Evolutionary conservation across 2,797 vertebrate species (phyloP), one percentile per base, ranked within the genome.

Genomic region (Malacoctenus gilli): DNA sequence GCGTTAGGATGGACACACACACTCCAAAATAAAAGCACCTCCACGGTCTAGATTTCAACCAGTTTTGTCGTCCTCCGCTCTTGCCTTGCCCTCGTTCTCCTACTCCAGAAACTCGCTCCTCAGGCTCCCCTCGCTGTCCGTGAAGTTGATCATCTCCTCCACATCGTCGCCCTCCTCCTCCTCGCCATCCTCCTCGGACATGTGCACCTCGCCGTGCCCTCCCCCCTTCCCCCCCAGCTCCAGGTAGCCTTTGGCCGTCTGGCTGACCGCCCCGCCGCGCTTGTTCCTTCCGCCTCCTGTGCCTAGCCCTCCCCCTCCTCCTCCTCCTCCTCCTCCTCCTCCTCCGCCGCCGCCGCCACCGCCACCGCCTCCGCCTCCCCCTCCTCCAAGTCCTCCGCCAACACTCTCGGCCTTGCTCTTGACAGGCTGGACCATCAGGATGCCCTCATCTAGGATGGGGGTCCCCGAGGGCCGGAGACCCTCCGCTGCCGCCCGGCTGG

Each of bases 61-160:
- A 14, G 10, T 2, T 8, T n/a, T 20, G n/a, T 34, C 59, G 11
- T 8, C 23, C 50, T 14, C 31, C 22, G 23, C 1, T 8, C 31
- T n/a, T n/a, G 34, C 7, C 36, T 12, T 19, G 5, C n/a, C 23
- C 21, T n/a, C 19, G n/a, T 11, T 44, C 11, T 60, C n/a, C 37
- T 72, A 83, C 22, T 87, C 74, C 43, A 88, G 59, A 38, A 84
- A 75, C 49, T 88, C 86, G 4, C 82, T 75, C 61, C 16, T 80
- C 52, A 87, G 59, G 52, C 87, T 89, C 13, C 51, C 77, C 8
- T 83, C 79, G 1, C 77, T 87, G 50, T 81, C 77, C 8, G 71
- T 75, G 43, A 89, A 68, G 48, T 78, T 81, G 35, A 88, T 75
- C 39, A 89, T 59, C 28, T 89, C 79, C 53, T 85, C 82, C 19